Conservation (phyloP, 2,113 vertebrate species). For the Channa argus region DNA sequence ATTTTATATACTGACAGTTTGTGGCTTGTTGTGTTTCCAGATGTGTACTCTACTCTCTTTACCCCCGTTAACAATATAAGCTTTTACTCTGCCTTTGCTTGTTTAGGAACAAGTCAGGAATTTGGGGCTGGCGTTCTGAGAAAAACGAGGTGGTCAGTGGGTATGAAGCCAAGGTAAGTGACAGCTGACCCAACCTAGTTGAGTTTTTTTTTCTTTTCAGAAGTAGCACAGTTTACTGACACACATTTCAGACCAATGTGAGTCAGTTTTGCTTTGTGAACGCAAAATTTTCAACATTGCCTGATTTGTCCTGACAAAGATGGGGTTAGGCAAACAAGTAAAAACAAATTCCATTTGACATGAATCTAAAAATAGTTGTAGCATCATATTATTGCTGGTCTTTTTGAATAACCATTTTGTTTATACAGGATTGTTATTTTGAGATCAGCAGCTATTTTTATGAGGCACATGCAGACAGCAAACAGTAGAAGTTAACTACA, state of each 20-base stretch:
- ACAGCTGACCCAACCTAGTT: not conserved
- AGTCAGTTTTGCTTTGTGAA: not conserved
- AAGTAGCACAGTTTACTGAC: not conserved
- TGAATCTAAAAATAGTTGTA: no score
- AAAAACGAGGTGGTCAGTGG: constrained; percentile 93
- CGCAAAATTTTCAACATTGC: not conserved
- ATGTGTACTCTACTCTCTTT: not conserved
- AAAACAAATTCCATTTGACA: not conserved
- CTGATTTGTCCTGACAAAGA: not conserved
- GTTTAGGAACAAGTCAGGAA: constrained; percentile 93
- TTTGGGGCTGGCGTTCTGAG: constrained; percentile 98
- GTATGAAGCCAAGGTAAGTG: constrained; percentile 94
- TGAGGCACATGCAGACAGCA: no score
- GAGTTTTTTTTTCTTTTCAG: not conserved
- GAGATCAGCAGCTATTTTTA: not conserved
- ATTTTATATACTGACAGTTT: no score
- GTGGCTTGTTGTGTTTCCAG: no score
- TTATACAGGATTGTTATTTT: not conserved
- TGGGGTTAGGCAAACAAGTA: not conserved
- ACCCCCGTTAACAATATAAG: no score
- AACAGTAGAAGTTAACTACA: no score
- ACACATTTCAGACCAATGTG: not conserved
- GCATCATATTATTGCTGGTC: no score
- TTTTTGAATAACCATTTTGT: no score
- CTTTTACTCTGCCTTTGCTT: not conserved